Conservation (phyloP, 1,140 invertebrate species). For the Cryptotermes secundus region DNA sequence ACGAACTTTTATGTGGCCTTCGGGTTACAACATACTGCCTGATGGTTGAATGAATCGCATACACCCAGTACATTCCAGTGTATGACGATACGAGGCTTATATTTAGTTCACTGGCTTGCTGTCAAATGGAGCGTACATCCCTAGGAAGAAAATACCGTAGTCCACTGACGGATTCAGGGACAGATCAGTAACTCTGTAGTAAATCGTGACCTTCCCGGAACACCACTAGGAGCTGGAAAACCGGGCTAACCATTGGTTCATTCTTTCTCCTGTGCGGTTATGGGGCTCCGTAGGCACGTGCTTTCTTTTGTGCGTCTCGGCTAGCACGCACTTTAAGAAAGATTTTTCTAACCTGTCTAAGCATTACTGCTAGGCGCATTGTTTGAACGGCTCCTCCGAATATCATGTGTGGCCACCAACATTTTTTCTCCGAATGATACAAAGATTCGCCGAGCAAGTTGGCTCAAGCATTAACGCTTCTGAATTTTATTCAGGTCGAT, state of each 20-base stretch:
- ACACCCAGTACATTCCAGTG: background rate
- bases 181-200: background rate
- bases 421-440: no score
- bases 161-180: background rate
- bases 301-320: background rate
- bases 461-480: no score
- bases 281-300: background rate
- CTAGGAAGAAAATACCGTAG: background rate
- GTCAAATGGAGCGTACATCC: background rate
- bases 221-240: no score
- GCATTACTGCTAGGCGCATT: no score
- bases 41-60: constrained; percentile 18
- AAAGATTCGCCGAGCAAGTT: no score
- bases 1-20: background rate
- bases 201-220: background rate
- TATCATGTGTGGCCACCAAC: no score
- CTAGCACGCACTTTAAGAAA: background rate
- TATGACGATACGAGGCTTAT: background rate
- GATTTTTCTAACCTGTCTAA: no score
- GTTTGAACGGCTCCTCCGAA: no score
- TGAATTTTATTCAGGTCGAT: no score
- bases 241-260: no score
- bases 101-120: background rate
- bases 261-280: no score
- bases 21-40: background rate